Conservation (phyloP, 2,888 invertebrate species). For the Galerucella nymphaeae region DNA sequence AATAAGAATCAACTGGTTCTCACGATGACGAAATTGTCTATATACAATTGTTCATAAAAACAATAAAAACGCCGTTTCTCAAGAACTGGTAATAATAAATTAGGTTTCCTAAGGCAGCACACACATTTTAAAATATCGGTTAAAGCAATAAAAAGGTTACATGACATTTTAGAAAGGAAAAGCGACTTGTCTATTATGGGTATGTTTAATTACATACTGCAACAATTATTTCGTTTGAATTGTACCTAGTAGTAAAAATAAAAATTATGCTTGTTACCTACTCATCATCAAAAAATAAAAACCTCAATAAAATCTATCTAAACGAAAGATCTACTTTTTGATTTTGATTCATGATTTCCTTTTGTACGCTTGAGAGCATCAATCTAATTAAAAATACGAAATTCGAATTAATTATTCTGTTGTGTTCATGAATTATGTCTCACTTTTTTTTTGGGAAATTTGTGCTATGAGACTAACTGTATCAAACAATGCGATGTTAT, state of each 20-base stretch:
- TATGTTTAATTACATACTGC: slow-evolving; percentile 9
- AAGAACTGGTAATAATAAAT: slow-evolving; percentile 51
- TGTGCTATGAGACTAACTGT: slow-evolving; percentile 35
- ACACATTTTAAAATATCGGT: slow-evolving; percentile 44
- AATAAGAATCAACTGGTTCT: slow-evolving; percentile 46
- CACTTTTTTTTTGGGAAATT: slow-evolving; percentile 48
- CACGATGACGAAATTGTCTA: slow-evolving; percentile 51
- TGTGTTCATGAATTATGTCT: slow-evolving; percentile 49
- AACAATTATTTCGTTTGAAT: not conserved
- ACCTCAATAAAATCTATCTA: slow-evolving; percentile 46
- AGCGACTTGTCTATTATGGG: not conserved
- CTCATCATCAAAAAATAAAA: slow-evolving; percentile 32
- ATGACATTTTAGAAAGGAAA: slow-evolving; percentile 28
- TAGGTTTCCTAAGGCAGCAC: slow-evolving; percentile 42
- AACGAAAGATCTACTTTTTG: slow-evolving; percentile 48
- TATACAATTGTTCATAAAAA: slow-evolving; percentile 51
- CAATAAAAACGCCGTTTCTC: slow-evolving; percentile 53
- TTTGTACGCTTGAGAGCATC: slow-evolving; percentile 54
- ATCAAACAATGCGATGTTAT: slow-evolving; percentile 40
- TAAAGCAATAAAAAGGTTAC: slow-evolving; percentile 39
- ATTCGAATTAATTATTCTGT: slow-evolving; percentile 49
- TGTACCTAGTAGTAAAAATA: too few species aligned
- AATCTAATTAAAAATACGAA: slow-evolving; percentile 56
- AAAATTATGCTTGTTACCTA: not conserved
- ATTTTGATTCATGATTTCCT: slow-evolving; percentile 59